These are phyloP conservation scores for Gnathonemus echidnorhynchus DNA, from an alignment of 2,113 vertebrate species.

Conservation along the genomic window DNA sequence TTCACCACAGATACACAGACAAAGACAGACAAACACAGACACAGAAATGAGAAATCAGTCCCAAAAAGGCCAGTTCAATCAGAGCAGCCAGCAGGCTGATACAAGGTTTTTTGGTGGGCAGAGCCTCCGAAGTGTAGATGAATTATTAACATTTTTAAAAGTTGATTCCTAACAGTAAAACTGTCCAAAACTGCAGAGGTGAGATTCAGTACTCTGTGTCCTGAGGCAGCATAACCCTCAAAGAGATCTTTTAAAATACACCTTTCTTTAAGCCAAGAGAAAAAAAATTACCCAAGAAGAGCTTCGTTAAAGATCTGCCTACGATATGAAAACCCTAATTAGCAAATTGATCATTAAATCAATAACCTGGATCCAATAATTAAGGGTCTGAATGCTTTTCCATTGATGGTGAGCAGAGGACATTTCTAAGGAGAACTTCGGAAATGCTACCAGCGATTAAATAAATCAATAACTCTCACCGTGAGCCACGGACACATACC, in stretches of 20 bases:
- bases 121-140: neutral
- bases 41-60: conserved; percentile 15
- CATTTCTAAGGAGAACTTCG: neutral
- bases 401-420: neutral
- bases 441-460: neutral
- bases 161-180: neutral
- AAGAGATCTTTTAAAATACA: neutral
- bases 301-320: neutral
- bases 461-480: neutral
- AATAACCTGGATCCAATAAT: neutral
- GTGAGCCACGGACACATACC: neutral
- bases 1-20: neutral
- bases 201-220: neutral
- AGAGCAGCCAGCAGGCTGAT: neutral
- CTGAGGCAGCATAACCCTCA: neutral
- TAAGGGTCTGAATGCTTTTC: neutral
- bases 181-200: neutral
- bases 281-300: neutral
- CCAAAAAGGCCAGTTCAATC: neutral
- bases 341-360: conserved; percentile 1
- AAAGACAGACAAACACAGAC: neutral
- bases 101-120: neutral
- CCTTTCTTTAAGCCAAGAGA: neutral
- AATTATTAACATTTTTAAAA: neutral
- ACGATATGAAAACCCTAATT: neutral